A percentile compares a stretch with the other conserved stretches of the same genome.
Conservation (phyloP, 1,140 invertebrate genomes). For the Pogonomyrmex californicus region DNA sequence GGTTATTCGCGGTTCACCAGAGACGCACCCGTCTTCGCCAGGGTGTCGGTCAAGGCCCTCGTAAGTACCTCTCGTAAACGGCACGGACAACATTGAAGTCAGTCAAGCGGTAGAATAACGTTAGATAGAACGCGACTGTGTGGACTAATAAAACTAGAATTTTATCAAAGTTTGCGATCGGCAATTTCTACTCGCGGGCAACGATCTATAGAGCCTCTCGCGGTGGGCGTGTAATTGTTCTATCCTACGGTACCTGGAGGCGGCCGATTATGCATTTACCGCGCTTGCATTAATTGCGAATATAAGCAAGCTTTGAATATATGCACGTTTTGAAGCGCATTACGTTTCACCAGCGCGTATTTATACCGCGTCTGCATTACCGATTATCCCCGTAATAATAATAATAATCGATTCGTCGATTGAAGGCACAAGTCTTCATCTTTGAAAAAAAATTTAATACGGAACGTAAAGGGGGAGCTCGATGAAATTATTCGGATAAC, state of each 20-base stretch:
- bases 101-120: slow-evolving; percentile 7
- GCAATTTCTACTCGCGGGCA: slow-evolving; percentile 26
- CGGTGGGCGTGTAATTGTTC: slow-evolving; percentile 50
- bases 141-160: slow-evolving; percentile 29
- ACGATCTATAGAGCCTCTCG: slow-evolving; percentile 33
- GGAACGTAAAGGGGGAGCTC: not conserved
- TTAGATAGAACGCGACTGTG: slow-evolving; percentile 3
- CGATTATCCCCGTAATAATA: not conserved
- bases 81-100: slow-evolving; percentile 60
- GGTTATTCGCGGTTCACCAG: slow-evolving; percentile 82
- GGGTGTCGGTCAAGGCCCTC: slow-evolving; percentile 88
- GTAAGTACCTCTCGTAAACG: slow-evolving; percentile 85
- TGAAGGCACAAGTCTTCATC: not conserved
- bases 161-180: slow-evolving; percentile 28
- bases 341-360: not conserved
- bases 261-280: slow-evolving; percentile 37
- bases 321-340: not conserved
- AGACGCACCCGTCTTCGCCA: slow-evolving; percentile 85
- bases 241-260: slow-evolving; percentile 43
- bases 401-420: not conserved
- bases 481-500: slow-evolving; percentile 2
- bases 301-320: not conserved
- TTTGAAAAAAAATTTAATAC: not conserved
- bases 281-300: slow-evolving; percentile 14
- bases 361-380: not conserved